These are phyloP conservation scores for Conopomorpha cramerella DNA, from an alignment of 1,140 invertebrate genomes.

Conservation along the genomic window DNA sequence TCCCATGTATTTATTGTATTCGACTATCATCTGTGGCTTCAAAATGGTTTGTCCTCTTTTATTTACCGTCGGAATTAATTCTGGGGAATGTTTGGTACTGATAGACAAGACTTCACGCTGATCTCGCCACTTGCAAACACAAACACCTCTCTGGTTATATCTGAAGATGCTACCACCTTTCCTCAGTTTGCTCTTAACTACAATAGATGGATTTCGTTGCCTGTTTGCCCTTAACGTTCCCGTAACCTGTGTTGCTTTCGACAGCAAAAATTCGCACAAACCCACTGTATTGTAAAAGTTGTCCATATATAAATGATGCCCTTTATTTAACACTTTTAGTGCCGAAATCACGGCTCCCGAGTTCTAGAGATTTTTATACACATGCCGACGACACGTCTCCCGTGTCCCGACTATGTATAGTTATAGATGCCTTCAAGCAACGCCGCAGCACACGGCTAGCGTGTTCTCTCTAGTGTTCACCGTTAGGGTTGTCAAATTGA, in stretches of 20 bases:
- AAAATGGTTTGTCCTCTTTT: background rate
- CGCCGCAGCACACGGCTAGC: too few species aligned
- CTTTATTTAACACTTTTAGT: too few species aligned
- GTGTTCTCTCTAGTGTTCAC: too few species aligned
- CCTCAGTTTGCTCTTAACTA: background rate
- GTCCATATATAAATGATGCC: background rate
- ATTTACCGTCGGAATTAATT: background rate
- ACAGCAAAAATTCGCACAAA: background rate
- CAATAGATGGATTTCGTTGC: background rate
- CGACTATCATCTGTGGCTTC: conserved; percentile 4
- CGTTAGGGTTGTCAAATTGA: too few species aligned
- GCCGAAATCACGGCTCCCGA: too few species aligned
- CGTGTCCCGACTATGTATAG: too few species aligned
- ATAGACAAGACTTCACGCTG: conserved; percentile 1
- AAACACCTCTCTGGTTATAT: background rate
- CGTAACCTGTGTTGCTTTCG: background rate
- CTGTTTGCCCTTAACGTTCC: background rate
- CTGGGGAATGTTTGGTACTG: background rate
- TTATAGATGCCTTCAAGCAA: too few species aligned
- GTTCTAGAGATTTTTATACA: too few species aligned
- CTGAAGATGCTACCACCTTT: conserved; percentile 3
- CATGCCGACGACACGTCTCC: too few species aligned
- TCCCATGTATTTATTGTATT: conserved; percentile 7
- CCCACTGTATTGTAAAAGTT: background rate
- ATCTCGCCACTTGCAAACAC: conserved; percentile 2